Conservation (phyloP, 1,140 invertebrate species). For the Lordiphosa mommai region DNA sequence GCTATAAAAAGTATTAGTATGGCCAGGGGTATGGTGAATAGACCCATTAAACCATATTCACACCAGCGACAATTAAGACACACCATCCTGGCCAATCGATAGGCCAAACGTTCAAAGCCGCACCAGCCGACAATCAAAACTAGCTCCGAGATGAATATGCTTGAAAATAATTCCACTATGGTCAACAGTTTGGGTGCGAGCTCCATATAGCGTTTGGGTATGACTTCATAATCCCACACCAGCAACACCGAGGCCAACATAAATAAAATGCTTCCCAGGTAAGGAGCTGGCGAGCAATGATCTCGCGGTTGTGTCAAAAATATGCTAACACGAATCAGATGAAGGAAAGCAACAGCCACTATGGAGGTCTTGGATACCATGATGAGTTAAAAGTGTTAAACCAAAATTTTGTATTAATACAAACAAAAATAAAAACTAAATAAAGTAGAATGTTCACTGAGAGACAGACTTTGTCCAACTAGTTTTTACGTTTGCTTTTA, state of each 20-base stretch:
- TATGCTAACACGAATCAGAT: slow-evolving; percentile 20
- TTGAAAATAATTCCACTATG: slow-evolving; percentile 24
- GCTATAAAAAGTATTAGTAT: slow-evolving; percentile 13
- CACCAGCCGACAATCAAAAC: slow-evolving; percentile 25
- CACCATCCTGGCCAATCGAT: neutral
- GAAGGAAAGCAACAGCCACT: slow-evolving; percentile 19
- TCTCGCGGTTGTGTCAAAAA: slow-evolving; percentile 18
- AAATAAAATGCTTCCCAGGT: slow-evolving; percentile 20
- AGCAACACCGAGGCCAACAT: slow-evolving; percentile 13
- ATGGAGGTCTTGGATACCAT: slow-evolving; percentile 41
- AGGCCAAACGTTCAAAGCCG: slow-evolving; percentile 15
- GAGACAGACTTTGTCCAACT: neutral
- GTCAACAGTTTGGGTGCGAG: slow-evolving; percentile 16
- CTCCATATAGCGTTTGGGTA: slow-evolving; percentile 20
- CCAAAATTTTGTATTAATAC: neutral
- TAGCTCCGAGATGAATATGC: slow-evolving; percentile 26
- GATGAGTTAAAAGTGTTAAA: neutral
- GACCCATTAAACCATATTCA: neutral
- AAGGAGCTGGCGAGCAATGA: slow-evolving; percentile 11
- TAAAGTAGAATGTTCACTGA: neutral
- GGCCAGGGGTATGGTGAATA: neutral
- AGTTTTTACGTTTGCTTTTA: slow-evolving; percentile 3
- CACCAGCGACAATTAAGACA: slow-evolving; percentile 32
- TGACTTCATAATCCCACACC: slow-evolving; percentile 24
- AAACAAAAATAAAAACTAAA: no score